Evolutionary conservation across 2,888 invertebrate species (phyloP).

Genomic region (Colostygia pectinataria): DNA sequence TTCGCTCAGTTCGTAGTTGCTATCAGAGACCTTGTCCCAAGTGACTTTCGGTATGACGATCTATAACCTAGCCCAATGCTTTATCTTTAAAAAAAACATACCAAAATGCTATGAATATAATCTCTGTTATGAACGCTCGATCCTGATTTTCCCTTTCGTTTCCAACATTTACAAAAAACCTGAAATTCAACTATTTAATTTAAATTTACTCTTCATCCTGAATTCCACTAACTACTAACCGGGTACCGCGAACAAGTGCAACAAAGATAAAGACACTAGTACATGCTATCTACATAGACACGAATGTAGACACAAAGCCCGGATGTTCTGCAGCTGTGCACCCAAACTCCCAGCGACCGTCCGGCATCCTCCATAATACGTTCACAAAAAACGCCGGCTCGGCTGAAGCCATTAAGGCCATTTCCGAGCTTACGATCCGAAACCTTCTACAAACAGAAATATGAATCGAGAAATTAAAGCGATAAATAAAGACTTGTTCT

Average conservation of each 20-base stretch:
- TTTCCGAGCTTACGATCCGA: constrained; percentile 25
- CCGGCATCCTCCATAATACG: constrained; percentile 30
- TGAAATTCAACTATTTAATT: constrained; percentile 10
- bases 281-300: constrained; percentile 29
- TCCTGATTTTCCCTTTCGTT: too few species aligned
- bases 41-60: too few species aligned
- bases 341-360: constrained; percentile 40
- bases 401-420: constrained; percentile 18
- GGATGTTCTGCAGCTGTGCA: constrained; percentile 71
- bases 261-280: constrained; percentile 35
- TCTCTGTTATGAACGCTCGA: too few species aligned
- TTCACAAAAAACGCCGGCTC: constrained; percentile 21
- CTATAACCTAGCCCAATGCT: too few species aligned
- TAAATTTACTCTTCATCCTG: constrained; percentile 6
- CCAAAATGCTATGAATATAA: too few species aligned
- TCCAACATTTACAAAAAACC: not conserved
- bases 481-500: constrained; percentile 19
- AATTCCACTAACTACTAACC: constrained; percentile 6
- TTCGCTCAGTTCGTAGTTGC: too few species aligned
- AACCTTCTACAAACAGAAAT: constrained; percentile 17
- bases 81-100: too few species aligned
- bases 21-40: too few species aligned
- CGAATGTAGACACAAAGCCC: constrained; percentile 43
- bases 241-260: constrained; percentile 8
- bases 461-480: constrained; percentile 26